Base-by-base conservation (phyloP, 2,113 vertebrate species). In the Mohoua ochrocephala region DNA sequence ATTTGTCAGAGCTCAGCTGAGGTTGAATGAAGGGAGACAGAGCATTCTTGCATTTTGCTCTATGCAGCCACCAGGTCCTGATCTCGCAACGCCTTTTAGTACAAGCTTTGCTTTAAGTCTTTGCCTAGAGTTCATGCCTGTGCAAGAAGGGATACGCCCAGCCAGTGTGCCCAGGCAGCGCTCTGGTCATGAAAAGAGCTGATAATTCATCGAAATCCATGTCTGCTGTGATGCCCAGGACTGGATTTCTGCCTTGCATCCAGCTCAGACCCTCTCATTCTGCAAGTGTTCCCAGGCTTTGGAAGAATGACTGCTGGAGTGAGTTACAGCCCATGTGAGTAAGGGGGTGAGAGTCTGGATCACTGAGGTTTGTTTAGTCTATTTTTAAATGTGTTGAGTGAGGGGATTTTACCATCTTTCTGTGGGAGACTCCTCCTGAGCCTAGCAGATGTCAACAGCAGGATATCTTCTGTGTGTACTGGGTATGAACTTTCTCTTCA, bases 291-390 rank as follows among this genome's bases (percentile, higher is more conserved):
- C 76, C 67, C 88, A 84, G 85, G 71, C 94, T 88, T 47, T 35
- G 41, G 52, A 70, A 64, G 37, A 63, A 70, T 1, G 4, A 73
- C 63, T 91, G 70, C 70, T 84, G 83, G 59, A 74, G 52, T 70
- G 68, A 95, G 63, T 83, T 96, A 93, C 7, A 2, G 71, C 42
- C 82, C 21, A 5, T 50, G 53, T 57, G 41, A 90, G 54, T 57
- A 65, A 69, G 47, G 35, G 53, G 53, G 61, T 65, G 24, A 86
- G n/a, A 85, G 71, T 80, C 71, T 81, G 67, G 63, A 87, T 88
- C 54, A 37, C 42, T 59, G 73, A 44, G 52, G 54, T 89, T 92
- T 95, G 83, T 94, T 92, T 93, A 92, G 85, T 92, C 75, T 92
- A 57, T 89, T 92, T 91, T 86, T 70, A 78, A 95, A 84, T 39